phyloP scores from a whole-genome alignment of 2,888 invertebrate genomes.

The Lottia gigantea region DNA sequence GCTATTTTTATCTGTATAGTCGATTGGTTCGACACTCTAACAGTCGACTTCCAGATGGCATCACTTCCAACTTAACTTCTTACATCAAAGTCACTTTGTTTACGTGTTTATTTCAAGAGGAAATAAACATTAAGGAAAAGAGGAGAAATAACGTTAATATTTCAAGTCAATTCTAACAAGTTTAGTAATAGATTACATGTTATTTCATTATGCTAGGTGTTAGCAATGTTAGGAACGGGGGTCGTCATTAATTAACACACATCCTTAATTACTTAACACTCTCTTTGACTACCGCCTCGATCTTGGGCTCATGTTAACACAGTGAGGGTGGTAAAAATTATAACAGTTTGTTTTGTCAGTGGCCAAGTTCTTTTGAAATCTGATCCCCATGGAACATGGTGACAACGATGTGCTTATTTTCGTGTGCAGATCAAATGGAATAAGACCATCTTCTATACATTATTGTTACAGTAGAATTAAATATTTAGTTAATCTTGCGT shows the following conservation, averaged over 20 bases:
- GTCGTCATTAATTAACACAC: constrained; percentile 2
- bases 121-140: constrained; percentile 8
- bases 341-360: too few species aligned
- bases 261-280: background rate
- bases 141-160: constrained; percentile 2
- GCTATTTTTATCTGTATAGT: too few species aligned
- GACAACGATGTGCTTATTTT: too few species aligned
- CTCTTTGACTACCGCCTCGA: background rate
- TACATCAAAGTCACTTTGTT: background rate
- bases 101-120: constrained; percentile 10
- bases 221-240: background rate
- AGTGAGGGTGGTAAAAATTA: too few species aligned
- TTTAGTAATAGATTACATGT: constrained; percentile 4
- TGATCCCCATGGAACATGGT: too few species aligned
- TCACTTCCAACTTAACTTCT: background rate
- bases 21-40: too few species aligned
- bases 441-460: too few species aligned
- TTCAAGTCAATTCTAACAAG: background rate
- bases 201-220: constrained; percentile 3
- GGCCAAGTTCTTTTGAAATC: too few species aligned
- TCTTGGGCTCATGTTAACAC: too few species aligned
- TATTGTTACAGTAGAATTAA: too few species aligned
- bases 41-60: background rate
- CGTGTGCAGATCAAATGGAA: too few species aligned
- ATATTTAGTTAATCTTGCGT: too few species aligned